A percentile compares a stretch with the other conserved stretches of the same genome.
Conservation (phyloP, 2,113 vertebrate genomes). For the Naja naja region DNA sequence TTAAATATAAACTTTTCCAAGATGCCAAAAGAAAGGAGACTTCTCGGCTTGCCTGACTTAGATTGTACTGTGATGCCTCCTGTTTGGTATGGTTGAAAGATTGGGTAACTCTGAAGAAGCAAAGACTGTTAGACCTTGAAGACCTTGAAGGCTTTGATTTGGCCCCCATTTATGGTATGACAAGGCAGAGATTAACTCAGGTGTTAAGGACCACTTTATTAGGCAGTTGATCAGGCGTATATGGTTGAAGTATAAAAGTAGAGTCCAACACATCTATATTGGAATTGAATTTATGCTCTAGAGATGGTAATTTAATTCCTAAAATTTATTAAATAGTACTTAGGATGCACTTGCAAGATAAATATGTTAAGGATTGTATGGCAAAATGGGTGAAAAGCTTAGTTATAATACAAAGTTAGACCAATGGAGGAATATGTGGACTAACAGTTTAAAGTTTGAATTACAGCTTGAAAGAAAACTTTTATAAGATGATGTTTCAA, state of each 20-base stretch:
- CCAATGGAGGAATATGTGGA: no score
- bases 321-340: no score
- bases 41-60: neutral
- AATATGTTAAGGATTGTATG: no score
- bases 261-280: neutral
- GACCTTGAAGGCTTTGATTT: neutral
- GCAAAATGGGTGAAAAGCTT: no score
- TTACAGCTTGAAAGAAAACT: no score
- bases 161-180: neutral
- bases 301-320: no score
- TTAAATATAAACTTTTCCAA: neutral
- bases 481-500: no score
- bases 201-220: neutral
- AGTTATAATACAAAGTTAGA: no score
- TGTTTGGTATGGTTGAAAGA: neutral
- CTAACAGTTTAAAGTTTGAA: no score
- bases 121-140: neutral
- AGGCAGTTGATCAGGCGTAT: neutral
- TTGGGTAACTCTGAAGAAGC: neutral
- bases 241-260: neutral
- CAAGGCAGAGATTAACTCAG: neutral
- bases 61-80: neutral
- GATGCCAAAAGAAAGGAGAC: neutral
- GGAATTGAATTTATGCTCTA: no score
- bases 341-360: no score